phyloP scores from a whole-genome alignment of 2,888 invertebrate species.

The Plemyria rubiginata region DNA sequence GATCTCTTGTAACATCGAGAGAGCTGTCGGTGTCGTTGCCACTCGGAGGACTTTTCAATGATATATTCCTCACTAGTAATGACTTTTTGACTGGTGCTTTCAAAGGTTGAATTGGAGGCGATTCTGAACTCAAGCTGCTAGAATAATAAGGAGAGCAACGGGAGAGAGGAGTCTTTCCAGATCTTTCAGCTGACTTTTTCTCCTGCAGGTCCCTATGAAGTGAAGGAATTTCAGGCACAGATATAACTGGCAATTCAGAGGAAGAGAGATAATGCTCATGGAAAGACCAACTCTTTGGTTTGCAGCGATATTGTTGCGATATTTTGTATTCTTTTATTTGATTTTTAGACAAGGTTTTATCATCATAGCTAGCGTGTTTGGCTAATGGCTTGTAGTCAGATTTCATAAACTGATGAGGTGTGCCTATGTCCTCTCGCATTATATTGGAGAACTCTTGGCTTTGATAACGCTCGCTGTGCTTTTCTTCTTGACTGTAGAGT shows the following conservation, averaged over 20 bases:
- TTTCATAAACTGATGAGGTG: constrained; percentile 68
- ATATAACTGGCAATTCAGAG: constrained; percentile 81
- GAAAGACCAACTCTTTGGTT: constrained; percentile 87
- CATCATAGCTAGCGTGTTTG: constrained; percentile 88
- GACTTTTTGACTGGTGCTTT: constrained; percentile 88
- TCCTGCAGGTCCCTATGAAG: constrained; percentile 77
- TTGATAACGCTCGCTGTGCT: constrained; percentile 86
- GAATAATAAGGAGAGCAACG: constrained; percentile 91
- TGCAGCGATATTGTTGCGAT: constrained; percentile 82
- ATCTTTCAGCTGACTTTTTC: constrained; percentile 71
- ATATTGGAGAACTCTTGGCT: constrained; percentile 86
- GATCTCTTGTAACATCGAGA: constrained; percentile 87
- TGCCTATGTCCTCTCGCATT: constrained; percentile 67
- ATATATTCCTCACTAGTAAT: constrained; percentile 84
- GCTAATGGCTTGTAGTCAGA: constrained; percentile 85
- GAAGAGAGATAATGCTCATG: constrained; percentile 86
- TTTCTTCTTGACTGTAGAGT: constrained; percentile 86
- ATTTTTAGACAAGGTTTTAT: constrained; percentile 86
- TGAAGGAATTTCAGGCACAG: constrained; percentile 82
- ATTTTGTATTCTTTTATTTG: constrained; percentile 87
- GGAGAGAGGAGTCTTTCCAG: constrained; percentile 84
- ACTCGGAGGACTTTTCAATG: constrained; percentile 89
- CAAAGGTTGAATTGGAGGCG: constrained; percentile 88
- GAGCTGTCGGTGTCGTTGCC: constrained; percentile 91
- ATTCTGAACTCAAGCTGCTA: constrained; percentile 90